phyloP scores from a whole-genome alignment of 2,797 vertebrate genomes.

The Sebastes kiyomatsui region DNA sequence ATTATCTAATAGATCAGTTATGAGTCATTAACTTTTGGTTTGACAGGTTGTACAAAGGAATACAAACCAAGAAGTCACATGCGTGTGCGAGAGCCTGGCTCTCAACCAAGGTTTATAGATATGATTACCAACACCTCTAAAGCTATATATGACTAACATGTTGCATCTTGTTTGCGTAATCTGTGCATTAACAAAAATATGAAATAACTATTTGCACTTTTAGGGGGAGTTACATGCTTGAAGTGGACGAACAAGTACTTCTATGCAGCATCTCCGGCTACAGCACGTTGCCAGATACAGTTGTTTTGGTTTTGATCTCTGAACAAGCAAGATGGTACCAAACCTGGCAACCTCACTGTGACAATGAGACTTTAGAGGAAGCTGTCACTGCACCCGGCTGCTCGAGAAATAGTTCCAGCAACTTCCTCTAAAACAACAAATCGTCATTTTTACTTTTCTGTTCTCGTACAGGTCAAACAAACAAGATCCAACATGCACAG shows the following conservation, averaged over 20 bases:
- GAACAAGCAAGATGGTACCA: too few relatives aligned
- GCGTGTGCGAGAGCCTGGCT: neutral
- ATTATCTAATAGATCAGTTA: too few relatives aligned
- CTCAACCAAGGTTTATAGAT: neutral
- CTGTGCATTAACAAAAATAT: fast-evolving
- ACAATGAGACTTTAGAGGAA: too few relatives aligned
- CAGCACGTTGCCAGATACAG: neutral
- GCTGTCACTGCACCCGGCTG: too few relatives aligned
- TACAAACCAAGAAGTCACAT: neutral
- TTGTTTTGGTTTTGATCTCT: neutral
- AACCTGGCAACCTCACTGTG: too few relatives aligned
- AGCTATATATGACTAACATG: neutral
- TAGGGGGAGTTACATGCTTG: neutral
- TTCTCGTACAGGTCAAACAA: neutral
- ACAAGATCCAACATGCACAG: neutral
- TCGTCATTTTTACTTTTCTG: neutral
- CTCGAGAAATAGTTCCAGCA: neutral
- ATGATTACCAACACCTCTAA: neutral
- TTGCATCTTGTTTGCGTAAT: neutral
- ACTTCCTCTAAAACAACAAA: neutral
- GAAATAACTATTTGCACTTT: neutral
- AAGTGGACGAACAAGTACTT: neutral
- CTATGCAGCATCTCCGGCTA: neutral
- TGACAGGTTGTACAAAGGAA: neutral
- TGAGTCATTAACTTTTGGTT: neutral